phyloP scores from a whole-genome alignment of 1,140 invertebrate species.

The Zelostemma sp. region DNA sequence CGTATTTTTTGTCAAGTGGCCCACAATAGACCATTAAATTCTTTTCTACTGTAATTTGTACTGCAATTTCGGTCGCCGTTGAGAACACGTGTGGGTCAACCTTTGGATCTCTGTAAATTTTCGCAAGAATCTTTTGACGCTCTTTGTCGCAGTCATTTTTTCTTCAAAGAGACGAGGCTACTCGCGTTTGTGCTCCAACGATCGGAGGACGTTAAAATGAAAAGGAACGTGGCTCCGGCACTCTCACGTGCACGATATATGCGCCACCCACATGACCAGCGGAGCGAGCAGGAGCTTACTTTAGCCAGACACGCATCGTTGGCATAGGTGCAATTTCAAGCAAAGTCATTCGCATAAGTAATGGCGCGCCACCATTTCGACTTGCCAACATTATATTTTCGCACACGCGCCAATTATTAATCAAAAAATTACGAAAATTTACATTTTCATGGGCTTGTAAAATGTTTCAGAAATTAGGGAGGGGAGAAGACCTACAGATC shows the following conservation, averaged over 20 bases:
- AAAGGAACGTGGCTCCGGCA: conserved; percentile 23
- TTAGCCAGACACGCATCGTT: conserved; percentile 5
- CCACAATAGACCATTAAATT: no score
- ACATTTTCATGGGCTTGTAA: neutral
- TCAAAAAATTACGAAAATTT: neutral
- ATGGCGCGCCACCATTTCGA: conserved; percentile 1
- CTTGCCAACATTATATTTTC: neutral
- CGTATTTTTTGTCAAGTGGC: no score
- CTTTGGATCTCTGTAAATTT: no score
- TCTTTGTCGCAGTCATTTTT: conserved; percentile 5
- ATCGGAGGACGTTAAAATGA: conserved; percentile 22
- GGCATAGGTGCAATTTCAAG: conserved; percentile 13
- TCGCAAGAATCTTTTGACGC: no score
- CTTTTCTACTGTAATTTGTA: no score
- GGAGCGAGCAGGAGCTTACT: conserved; percentile 31
- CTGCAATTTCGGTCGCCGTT: no score
- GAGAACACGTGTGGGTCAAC: no score
- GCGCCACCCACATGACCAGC: conserved; percentile 34
- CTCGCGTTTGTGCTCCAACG: conserved; percentile 22
- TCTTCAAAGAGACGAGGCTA: conserved; percentile 20
- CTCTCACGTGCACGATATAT: conserved; percentile 27
- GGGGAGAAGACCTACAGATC: no score
- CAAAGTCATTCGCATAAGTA: conserved; percentile 7
- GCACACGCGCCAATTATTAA: neutral
- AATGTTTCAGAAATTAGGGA: no score